Conservation (phyloP, 2,797 vertebrate species). For the Telmatherina bonti region DNA sequence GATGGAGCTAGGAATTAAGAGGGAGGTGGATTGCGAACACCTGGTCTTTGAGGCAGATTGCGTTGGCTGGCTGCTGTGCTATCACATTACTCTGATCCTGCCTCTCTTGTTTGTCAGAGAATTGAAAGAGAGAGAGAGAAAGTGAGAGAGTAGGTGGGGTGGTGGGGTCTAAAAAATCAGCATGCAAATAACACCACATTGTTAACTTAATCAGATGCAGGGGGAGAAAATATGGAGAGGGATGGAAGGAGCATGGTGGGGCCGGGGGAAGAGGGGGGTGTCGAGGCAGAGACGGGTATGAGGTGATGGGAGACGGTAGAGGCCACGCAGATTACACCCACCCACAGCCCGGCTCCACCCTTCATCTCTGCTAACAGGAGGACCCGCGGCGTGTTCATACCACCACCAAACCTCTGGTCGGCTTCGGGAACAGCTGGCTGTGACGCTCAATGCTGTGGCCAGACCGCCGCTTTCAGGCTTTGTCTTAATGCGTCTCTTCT, state of each 20-base stretch:
- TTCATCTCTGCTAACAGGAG: conserved; percentile 56
- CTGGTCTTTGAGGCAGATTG: conserved; percentile 99
- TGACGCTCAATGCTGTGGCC: conserved; percentile 28
- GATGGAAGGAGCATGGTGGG: conserved; percentile 86
- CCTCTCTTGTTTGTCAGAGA: conserved; percentile 90
- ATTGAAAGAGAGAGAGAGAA: conserved; percentile 68
- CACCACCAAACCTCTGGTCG: no score
- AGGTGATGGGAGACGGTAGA: conserved; percentile 80
- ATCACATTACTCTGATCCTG: conserved; percentile 96
- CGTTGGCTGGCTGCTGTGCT: conserved; percentile 98
- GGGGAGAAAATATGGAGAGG: conserved; percentile 88
- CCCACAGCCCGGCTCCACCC: conserved; percentile 61
- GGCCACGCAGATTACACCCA: conserved; percentile 86
- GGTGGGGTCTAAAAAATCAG: conserved; percentile 91
- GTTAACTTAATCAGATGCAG: conserved; percentile 99
- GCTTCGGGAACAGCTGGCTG: conserved; percentile 24
- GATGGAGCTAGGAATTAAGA: conserved; percentile 97
- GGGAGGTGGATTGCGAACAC: conserved; percentile 98
- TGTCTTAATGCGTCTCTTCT: conserved; percentile 46
- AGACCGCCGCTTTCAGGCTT: conserved; percentile 24
- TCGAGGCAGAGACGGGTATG: conserved; percentile 79
- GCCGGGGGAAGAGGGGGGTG: conserved; percentile 69
- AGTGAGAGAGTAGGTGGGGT: conserved; percentile 80
- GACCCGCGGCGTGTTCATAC: no score
- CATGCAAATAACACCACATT: conserved; percentile 99